Conservation (phyloP, 2,888 invertebrate genomes). For the Yponomeuta cagnagella region DNA sequence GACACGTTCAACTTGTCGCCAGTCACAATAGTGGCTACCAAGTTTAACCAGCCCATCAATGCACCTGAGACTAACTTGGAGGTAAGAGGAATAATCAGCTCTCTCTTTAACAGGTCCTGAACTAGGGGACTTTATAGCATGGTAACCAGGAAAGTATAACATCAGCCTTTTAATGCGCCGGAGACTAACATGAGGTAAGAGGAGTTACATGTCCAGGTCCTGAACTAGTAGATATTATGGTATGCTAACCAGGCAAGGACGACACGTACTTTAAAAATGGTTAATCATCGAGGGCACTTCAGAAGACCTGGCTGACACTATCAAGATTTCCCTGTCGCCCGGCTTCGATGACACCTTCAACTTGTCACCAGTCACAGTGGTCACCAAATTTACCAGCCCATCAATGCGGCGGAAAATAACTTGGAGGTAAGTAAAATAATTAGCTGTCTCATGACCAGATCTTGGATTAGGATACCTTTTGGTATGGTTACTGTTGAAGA, state of each 20-base stretch:
- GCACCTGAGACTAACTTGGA: conserved; percentile 58
- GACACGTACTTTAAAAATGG: no score
- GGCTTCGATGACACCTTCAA: conserved; percentile 35
- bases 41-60: conserved; percentile 45
- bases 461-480: no score
- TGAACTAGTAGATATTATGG: no score
- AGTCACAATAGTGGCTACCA: conserved; percentile 44
- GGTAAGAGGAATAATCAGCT: conserved; percentile 26
- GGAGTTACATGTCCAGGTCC: neutral
- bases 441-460: no score
- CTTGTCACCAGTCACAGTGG: conserved; percentile 50
- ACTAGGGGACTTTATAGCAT: no score
- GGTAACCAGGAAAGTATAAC: no score
- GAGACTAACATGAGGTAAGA: conserved; percentile 50
- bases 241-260: no score
- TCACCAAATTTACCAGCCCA: conserved; percentile 43
- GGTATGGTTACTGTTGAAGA: no score
- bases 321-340: conserved; percentile 50
- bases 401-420: conserved; percentile 58
- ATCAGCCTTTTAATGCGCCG: conserved; percentile 47
- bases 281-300: conserved; percentile 33
- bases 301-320: conserved; percentile 41
- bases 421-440: conserved; percentile 36
- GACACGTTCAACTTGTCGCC: conserved; percentile 64
- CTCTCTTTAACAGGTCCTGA: no score